A percentile compares a stretch with the other conserved stretches of the same genome.
phyloP scores from a whole-genome alignment of 2,888 invertebrate genomes.

The Eupithecia tripunctaria region DNA sequence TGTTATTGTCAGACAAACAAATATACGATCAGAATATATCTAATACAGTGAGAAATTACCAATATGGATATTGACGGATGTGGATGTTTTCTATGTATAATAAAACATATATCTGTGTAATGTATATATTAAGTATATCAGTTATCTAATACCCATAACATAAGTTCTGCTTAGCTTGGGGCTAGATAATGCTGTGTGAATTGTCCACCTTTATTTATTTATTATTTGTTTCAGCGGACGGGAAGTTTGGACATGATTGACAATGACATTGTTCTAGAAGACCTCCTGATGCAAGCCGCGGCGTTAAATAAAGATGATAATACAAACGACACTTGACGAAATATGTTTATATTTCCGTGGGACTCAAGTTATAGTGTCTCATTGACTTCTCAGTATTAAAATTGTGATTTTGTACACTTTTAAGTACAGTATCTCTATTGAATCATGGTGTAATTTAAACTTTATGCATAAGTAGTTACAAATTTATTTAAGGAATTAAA shows the following conservation, averaged over 20 bases:
- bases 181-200: too few relatives aligned
- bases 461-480: constrained; percentile 33
- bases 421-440: constrained; percentile 49
- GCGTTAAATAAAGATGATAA: constrained; percentile 58
- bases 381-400: constrained; percentile 74
- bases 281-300: constrained; percentile 69
- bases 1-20: too few relatives aligned
- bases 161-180: too few relatives aligned
- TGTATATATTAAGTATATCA: too few relatives aligned
- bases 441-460: constrained; percentile 37
- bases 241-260: constrained; percentile 74
- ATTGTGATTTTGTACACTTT: constrained; percentile 61
- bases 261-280: constrained; percentile 75
- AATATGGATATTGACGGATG: too few relatives aligned
- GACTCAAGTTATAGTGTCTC: constrained; percentile 50
- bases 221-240: constrained; percentile 65
- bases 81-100: too few relatives aligned
- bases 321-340: constrained; percentile 70
- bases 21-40: too few relatives aligned
- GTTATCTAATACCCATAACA: too few relatives aligned
- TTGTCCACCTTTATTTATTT: too few relatives aligned
- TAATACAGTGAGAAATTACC: too few relatives aligned
- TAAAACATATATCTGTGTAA: too few relatives aligned
- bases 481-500: constrained; percentile 42
- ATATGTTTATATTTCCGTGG: constrained; percentile 69